These are phyloP conservation scores for Oryzias celebensis DNA, from an alignment of 2,113 vertebrate species.

Conservation along the genomic window DNA sequence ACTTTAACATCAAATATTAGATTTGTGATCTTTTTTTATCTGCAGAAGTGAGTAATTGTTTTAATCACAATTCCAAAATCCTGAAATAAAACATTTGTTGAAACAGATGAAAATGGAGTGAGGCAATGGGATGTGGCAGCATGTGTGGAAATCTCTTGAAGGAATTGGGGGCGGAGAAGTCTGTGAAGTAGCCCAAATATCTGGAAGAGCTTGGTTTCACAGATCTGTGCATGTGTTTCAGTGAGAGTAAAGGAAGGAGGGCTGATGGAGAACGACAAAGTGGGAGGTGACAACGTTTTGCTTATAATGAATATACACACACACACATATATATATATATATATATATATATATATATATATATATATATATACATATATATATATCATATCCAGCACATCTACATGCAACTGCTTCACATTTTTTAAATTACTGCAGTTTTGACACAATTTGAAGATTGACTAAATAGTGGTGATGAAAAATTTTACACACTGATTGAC, in stretches of 20 bases:
- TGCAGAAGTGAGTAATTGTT: neutral
- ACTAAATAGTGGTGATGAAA: neutral
- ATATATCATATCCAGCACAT: too few relatives aligned
- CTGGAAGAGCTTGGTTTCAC: conserved; percentile 69
- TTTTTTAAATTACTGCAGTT: conserved; percentile 32
- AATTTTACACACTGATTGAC: neutral
- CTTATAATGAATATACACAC: conserved; percentile 57
- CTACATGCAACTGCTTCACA: conserved; percentile 42
- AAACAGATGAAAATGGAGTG: conserved; percentile 42
- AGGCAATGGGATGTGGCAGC: conserved; percentile 64
- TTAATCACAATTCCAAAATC: conserved; percentile 1
- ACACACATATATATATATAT: conserved; percentile 2
- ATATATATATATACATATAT: too few relatives aligned
- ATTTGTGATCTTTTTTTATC: too few relatives aligned
- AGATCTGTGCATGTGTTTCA: conserved; percentile 61
- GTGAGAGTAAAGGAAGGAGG: conserved; percentile 34
- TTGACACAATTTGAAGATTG: conserved; percentile 10
- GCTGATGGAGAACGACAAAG: conserved; percentile 29
- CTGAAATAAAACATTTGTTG: conserved; percentile 12
- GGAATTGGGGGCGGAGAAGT: conserved; percentile 45
- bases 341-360: too few relatives aligned
- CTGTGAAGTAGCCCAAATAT: conserved; percentile 57
- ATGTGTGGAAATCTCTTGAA: conserved; percentile 68
- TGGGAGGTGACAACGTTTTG: conserved; percentile 64
- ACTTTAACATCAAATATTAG: too few relatives aligned